phyloP scores from a whole-genome alignment of 2,797 vertebrate genomes.

The Odontamblyopus lacepedii region DNA sequence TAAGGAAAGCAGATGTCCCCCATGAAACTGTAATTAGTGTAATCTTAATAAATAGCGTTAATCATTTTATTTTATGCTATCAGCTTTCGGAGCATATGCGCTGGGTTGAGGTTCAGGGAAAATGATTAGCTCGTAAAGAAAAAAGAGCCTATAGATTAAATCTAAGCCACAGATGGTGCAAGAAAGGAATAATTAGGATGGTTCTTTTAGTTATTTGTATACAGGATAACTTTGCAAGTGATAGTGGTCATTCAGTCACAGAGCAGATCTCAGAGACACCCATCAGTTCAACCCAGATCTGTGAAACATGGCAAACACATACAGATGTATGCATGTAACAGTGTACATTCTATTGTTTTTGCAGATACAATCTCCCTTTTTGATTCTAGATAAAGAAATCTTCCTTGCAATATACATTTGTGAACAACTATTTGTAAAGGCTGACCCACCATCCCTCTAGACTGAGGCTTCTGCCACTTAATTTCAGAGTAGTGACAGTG shows the following conservation, averaged over 20 bases:
- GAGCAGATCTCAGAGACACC: background rate
- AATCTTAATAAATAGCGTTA: slow-evolving; percentile 10
- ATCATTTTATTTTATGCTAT: slow-evolving; percentile 1
- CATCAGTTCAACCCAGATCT: background rate
- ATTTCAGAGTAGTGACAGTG: slow-evolving; percentile 37
- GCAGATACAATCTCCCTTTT: background rate
- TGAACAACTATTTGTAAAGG: background rate
- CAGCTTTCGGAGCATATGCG: slow-evolving; percentile 7
- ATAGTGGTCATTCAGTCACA: background rate
- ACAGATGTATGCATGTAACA: background rate
- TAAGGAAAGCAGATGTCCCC: slow-evolving; percentile 1
- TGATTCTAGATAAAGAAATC: background rate
- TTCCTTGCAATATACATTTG: background rate
- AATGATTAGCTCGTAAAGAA: background rate
- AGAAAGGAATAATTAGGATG: background rate
- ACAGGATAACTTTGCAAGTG: background rate
- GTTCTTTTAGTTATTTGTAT: background rate
- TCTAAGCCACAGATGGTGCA: background rate
- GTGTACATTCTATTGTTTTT: background rate
- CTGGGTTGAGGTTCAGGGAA: slow-evolving; percentile 8
- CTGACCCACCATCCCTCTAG: background rate
- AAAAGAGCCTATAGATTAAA: background rate
- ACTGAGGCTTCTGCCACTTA: slow-evolving; percentile 26
- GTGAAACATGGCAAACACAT: background rate
- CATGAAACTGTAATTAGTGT: background rate